phyloP scores from a whole-genome alignment of 2,797 vertebrate genomes.

The Cyprinella venusta region DNA sequence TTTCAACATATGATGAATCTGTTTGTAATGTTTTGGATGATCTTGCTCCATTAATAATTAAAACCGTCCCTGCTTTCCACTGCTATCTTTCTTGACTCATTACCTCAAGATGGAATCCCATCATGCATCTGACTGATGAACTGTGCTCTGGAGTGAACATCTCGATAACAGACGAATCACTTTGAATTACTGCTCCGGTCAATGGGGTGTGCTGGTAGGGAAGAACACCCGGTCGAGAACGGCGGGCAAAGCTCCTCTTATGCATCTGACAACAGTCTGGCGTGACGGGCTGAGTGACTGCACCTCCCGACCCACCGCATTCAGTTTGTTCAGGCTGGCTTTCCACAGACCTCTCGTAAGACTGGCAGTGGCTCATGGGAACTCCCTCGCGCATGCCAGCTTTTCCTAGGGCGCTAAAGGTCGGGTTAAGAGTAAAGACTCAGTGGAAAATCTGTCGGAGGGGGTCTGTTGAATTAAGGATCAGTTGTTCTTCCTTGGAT shows the following conservation, averaged over 20 bases:
- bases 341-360: conserved; percentile 36
- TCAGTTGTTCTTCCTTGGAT: conserved; percentile 74
- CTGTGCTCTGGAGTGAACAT: background rate
- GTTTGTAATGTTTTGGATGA: no score
- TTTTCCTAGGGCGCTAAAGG: conserved; percentile 51
- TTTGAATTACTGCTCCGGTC: conserved; percentile 35
- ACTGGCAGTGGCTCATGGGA: conserved; percentile 46
- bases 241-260: conserved; percentile 49
- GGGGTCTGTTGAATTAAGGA: conserved; percentile 66
- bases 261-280: conserved; percentile 55
- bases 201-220: conserved; percentile 45
- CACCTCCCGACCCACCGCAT: conserved; percentile 58
- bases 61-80: conserved; percentile 6
- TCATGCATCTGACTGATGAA: background rate
- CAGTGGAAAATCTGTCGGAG: conserved; percentile 53
- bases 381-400: conserved; percentile 47
- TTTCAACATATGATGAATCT: no score
- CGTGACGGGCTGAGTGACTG: conserved; percentile 22
- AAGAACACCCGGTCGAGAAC: conserved; percentile 38
- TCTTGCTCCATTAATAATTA: no score
- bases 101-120: conserved; percentile 1
- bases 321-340: conserved; percentile 60
- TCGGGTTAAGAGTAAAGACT: conserved; percentile 40
- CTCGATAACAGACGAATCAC: conserved; percentile 25
- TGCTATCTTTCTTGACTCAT: conserved; percentile 9